Base-by-base conservation (phyloP, 1,140 invertebrate genomes). In the Probaryconus sp. region DNA sequence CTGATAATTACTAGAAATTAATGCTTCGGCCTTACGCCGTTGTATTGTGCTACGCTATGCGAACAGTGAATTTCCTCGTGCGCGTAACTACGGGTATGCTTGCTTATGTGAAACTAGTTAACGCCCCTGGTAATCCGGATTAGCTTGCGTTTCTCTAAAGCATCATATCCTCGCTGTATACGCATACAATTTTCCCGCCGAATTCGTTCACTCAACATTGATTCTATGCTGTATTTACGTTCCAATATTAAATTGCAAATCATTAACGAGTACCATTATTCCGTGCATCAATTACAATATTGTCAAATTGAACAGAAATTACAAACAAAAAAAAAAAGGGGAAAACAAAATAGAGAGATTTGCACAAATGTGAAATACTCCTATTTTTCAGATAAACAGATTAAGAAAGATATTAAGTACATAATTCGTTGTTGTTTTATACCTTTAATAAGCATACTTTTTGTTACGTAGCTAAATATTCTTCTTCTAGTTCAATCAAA, bases 1-100 rank as follows among this genome's bases (percentile, higher is more conserved):
- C 82, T 85, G 85, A 86, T 87, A 86, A 87, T 87, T 86, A 85
- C 84, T 82, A 85, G 83, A 85, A 86, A 87, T 87, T 85, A 87
- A 87, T 87, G 84, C 77, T 63, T 70, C 61, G 50, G 73, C 60
- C 65, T 76, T 76, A 70, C 73, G 64, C 71, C 38, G 53, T 13
- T 75, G 60, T 53, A 69, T 64, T 75, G 64, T 69, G 43, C 53
- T 38, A 50, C 45, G 56, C 10, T 63, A 50, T 28, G 58, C 33
- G 28, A 64, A 10, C 53, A 37, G 28, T 38, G 47, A 69, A 75
- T 65, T 65, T 69, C 24, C 72, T 75, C 65, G 51, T 69, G 58
- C 65, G 58, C 58, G 60, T 73, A 61, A 73, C 70, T 55, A 61
- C 70, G 70, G 70, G 33, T 73, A 75, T 75, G 71, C 64, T 47